These are phyloP conservation scores for Pseudoips prasinana DNA, from an alignment of 2,888 invertebrate species.

Conservation along the genomic window DNA sequence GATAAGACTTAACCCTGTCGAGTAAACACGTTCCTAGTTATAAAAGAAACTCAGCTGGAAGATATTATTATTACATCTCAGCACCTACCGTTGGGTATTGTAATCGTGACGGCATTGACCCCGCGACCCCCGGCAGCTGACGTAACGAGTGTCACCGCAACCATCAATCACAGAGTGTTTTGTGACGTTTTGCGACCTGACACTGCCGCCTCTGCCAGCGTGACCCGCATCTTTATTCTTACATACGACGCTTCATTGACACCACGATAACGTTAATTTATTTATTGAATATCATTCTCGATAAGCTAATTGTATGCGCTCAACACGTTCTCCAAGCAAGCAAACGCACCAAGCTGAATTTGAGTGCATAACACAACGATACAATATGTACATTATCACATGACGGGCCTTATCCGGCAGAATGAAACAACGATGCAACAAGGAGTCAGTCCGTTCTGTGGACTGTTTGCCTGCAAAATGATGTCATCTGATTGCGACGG, in stretches of 20 bases:
- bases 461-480: constrained; percentile 49
- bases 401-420: constrained; percentile 2
- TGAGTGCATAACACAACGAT: too few species aligned
- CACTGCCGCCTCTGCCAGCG: constrained; percentile 29
- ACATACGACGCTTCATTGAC: constrained; percentile 1
- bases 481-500: constrained; percentile 71
- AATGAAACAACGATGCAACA: constrained; percentile 35
- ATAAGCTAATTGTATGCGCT: not conserved
- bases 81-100: constrained; percentile 49
- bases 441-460: constrained; percentile 32
- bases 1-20: constrained; percentile 1
- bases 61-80: constrained; percentile 39
- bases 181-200: constrained; percentile 67
- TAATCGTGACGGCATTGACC: constrained; percentile 73
- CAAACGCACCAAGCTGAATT: constrained; percentile 1
- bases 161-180: constrained; percentile 70
- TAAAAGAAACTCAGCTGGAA: constrained; percentile 40
- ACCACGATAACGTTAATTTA: not conserved
- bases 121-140: constrained; percentile 61
- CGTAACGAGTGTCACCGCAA: constrained; percentile 70
- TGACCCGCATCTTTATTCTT: constrained; percentile 24
- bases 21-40: constrained; percentile 9
- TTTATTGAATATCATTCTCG: not conserved
- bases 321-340: not conserved
- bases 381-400: too few species aligned